A percentile compares a stretch with the other conserved stretches of the same genome.
These are phyloP conservation scores for Conchocele bisecta DNA, from an alignment of 2,888 invertebrate species.

Conservation along the genomic window DNA sequence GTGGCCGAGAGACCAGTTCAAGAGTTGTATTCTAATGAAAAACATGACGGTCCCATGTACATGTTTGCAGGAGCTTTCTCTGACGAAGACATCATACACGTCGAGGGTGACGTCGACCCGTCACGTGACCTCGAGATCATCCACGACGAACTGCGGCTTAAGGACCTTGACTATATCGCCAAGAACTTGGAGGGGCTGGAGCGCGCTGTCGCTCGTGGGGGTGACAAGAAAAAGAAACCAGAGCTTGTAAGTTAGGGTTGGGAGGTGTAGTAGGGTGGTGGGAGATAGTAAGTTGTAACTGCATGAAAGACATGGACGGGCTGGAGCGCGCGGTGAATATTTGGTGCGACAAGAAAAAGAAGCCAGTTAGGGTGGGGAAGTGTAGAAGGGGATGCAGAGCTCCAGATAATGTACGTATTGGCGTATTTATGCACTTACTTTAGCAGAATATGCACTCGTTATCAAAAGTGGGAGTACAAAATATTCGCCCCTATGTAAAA, in stretches of 20 bases:
- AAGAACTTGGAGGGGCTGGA: constrained; percentile 94
- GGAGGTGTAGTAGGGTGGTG: too few species aligned
- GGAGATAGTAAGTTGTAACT: too few species aligned
- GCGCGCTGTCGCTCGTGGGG: constrained; percentile 88
- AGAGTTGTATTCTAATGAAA: too few species aligned
- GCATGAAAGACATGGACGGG: too few species aligned
- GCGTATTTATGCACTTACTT: too few species aligned
- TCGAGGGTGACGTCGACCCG: constrained; percentile 99
- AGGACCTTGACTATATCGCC: constrained; percentile 95
- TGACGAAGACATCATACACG: constrained; percentile 98
- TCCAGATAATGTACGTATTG: too few species aligned
- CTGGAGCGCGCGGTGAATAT: constrained; percentile 89
- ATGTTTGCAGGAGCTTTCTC: constrained; percentile 94
- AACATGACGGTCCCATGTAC: too few species aligned
- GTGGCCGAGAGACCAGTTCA: too few species aligned
- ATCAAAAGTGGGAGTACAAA: too few species aligned
- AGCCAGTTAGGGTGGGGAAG: constrained; percentile 97
- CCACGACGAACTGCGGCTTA: constrained; percentile 95
- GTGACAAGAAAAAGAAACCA: constrained; percentile 96
- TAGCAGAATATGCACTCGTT: too few species aligned
- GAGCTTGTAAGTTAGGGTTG: constrained; percentile 94
- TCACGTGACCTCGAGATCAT: constrained; percentile 98
- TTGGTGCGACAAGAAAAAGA: constrained; percentile 96
- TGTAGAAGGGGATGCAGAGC: too few species aligned
- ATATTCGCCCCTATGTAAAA: too few species aligned